Conservation (phyloP, 2,888 invertebrate genomes). For the Epirrhoe tristata region DNA sequence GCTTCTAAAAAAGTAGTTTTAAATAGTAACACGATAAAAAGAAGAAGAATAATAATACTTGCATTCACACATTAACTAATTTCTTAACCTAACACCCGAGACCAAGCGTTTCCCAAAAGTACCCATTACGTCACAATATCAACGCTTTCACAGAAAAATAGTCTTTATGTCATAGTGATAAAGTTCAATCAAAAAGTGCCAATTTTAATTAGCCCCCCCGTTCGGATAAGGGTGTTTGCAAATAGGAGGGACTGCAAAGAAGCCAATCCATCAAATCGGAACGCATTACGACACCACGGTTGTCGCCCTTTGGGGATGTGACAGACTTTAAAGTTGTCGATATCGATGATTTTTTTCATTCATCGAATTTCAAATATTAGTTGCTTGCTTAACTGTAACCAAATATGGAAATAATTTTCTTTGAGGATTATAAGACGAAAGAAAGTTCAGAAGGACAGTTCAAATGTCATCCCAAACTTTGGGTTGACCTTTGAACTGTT, state of each 20-base stretch:
- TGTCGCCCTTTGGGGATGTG: constrained; percentile 63
- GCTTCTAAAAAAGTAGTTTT: no score
- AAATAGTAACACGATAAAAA: neutral
- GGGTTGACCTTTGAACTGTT: no score
- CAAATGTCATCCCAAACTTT: no score
- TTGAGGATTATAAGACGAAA: no score
- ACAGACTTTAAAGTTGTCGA: constrained; percentile 25
- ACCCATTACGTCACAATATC: constrained; percentile 37
- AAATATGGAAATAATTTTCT: no score
- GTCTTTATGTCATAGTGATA: constrained; percentile 48
- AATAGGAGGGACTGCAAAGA: constrained; percentile 83
- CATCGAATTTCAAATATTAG: constrained; percentile 1
- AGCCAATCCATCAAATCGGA: constrained; percentile 85
- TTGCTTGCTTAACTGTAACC: no score
- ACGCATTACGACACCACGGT: constrained; percentile 82
- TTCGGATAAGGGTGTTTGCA: constrained; percentile 83
- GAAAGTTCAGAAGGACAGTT: no score
- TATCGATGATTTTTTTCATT: constrained; percentile 25
- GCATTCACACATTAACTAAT: constrained; percentile 32
- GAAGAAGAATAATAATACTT: constrained; percentile 8
- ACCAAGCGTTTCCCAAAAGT: constrained; percentile 36
- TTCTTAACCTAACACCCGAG: constrained; percentile 41
- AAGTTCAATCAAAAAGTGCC: constrained; percentile 53
- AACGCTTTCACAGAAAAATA: constrained; percentile 24
- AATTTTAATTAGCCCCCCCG: constrained; percentile 81